Conservation (phyloP, 2,797 vertebrate genomes). For the Galagoides demidoff region DNA sequence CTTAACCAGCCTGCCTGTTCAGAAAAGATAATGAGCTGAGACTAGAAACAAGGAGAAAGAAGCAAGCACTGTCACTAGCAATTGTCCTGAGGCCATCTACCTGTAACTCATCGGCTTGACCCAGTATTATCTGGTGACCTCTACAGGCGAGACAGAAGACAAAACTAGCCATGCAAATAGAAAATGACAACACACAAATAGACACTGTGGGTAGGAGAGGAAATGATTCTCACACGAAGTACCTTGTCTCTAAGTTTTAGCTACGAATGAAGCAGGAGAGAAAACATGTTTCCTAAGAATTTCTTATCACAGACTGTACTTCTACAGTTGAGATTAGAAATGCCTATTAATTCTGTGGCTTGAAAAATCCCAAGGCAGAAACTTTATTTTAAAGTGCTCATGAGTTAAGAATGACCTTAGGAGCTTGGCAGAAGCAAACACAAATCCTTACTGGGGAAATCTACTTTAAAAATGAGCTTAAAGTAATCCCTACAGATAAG, state of each 20-base stretch:
- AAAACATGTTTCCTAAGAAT: background rate
- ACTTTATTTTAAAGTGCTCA: background rate
- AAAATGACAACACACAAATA: background rate
- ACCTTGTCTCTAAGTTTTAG: background rate
- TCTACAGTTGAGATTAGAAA: background rate
- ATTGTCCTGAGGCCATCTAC: background rate
- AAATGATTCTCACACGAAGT: background rate
- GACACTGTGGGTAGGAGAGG: background rate
- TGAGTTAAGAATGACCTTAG: background rate
- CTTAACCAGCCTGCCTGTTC: background rate
- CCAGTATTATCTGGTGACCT: background rate
- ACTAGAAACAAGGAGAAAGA: background rate
- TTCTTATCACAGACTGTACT: background rate
- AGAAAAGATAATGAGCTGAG: background rate
- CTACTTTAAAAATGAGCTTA: background rate
- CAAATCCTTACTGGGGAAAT: background rate
- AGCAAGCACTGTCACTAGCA: accelerated
- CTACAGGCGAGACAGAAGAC: background rate
- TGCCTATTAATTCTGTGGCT: background rate
- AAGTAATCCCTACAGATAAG: background rate
- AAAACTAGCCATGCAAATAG: background rate
- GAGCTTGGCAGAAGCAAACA: background rate
- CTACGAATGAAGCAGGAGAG: background rate
- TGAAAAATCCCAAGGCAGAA: background rate
- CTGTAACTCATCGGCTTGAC: background rate